phyloP scores from a whole-genome alignment of 2,113 vertebrate genomes.

The Lanius ludovicianus region DNA sequence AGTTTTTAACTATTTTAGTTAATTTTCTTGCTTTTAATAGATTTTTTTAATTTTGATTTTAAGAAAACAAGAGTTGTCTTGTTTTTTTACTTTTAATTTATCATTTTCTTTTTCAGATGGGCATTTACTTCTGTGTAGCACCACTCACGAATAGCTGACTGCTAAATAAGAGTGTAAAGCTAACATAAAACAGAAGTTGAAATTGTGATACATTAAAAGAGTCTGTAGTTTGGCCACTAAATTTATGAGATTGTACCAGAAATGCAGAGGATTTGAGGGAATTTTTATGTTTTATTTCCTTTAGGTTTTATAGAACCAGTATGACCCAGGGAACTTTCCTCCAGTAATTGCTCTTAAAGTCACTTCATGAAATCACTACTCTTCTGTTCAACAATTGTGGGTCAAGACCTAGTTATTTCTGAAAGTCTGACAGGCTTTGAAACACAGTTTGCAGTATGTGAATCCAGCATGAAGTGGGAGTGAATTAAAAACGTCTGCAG shows the following conservation, averaged over 20 bases:
- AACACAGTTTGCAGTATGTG: background rate
- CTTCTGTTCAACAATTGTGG: background rate
- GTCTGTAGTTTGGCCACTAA: background rate
- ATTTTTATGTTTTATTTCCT: slow-evolving; percentile 8
- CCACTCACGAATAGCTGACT: background rate
- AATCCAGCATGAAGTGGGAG: background rate
- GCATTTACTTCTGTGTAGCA: background rate
- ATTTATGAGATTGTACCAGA: background rate
- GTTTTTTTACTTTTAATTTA: background rate
- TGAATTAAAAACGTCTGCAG: background rate
- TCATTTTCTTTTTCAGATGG: background rate
- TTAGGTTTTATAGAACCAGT: background rate
- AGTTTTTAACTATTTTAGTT: no score
- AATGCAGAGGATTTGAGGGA: background rate
- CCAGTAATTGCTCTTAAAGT: slow-evolving; percentile 22
- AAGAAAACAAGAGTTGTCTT: no score
- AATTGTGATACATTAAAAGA: background rate
- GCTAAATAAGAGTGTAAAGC: background rate
- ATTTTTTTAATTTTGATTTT: no score
- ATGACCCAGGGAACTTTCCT: background rate
- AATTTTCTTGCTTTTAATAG: no score
- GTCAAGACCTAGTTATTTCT: slow-evolving; percentile 39
- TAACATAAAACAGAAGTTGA: background rate
- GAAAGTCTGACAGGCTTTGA: slow-evolving; percentile 5
- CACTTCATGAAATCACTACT: slow-evolving; percentile 10